phyloP scores from a whole-genome alignment of 2,113 vertebrate species.

The Motacilla alba region DNA sequence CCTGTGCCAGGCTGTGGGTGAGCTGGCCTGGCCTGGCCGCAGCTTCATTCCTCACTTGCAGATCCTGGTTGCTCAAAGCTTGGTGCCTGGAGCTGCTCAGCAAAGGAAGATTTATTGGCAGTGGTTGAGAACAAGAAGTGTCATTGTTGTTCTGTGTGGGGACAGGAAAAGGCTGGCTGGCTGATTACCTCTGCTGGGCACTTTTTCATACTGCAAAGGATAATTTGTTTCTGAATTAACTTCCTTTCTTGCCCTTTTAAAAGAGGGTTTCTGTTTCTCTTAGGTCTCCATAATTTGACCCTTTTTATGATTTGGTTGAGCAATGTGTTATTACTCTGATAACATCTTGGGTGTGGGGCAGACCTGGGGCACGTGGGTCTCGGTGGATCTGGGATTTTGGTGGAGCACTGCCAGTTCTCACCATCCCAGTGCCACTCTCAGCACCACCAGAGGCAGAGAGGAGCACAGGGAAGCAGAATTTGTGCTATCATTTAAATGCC shows the following conservation, averaged over 20 bases:
- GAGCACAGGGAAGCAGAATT: neutral
- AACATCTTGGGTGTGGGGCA: conserved; percentile 27
- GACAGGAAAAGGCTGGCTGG: conserved; percentile 48
- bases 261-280: conserved; percentile 38
- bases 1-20: neutral
- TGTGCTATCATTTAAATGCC: neutral
- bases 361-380: neutral
- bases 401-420: neutral
- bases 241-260: conserved; percentile 31
- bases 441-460: neutral
- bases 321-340: conserved; percentile 28
- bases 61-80: neutral
- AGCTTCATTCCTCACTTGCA: neutral
- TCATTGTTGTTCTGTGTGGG: neutral
- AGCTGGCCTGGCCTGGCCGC: neutral
- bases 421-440: neutral
- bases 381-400: neutral
- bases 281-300: neutral
- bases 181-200: conserved; percentile 49
- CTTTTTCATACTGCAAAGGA: conserved; percentile 46
- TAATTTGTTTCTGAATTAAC: conserved; percentile 45
- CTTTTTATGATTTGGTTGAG: conserved; percentile 9
- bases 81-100: neutral
- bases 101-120: conserved; percentile 21
- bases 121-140: conserved; percentile 41